These are phyloP conservation scores for Dexiosoma caninum DNA, from an alignment of 2,888 invertebrate genomes.

Conservation along the genomic window DNA sequence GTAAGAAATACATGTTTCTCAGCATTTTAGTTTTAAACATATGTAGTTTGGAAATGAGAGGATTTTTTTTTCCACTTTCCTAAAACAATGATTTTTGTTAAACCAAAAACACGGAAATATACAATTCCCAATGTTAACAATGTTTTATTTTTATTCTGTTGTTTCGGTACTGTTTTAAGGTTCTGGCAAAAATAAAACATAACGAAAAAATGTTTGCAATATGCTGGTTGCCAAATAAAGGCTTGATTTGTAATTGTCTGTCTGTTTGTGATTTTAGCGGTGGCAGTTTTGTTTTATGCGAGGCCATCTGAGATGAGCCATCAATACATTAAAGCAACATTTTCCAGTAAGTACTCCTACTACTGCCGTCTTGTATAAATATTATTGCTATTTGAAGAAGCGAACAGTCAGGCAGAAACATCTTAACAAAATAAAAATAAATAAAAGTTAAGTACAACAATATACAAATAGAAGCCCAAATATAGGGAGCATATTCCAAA, in stretches of 20 bases:
- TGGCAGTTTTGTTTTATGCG: slow-evolving; percentile 52
- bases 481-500: slow-evolving; percentile 7
- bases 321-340: slow-evolving; percentile 49
- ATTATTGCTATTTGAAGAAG: slow-evolving; percentile 42
- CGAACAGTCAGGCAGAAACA: not conserved
- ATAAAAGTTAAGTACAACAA: no score
- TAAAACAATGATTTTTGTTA: slow-evolving; percentile 43
- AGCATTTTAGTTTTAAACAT: slow-evolving; percentile 24
- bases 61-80: slow-evolving; percentile 6
- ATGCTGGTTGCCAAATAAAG: slow-evolving; percentile 40
- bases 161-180: slow-evolving; percentile 19
- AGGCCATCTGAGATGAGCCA: slow-evolving; percentile 57
- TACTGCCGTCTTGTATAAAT: slow-evolving; percentile 15
- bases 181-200: slow-evolving; percentile 33
- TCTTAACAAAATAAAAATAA: not conserved
- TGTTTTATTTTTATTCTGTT: not conserved
- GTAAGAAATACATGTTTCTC: slow-evolving; percentile 43
- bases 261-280: slow-evolving; percentile 28
- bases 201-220: slow-evolving; percentile 27
- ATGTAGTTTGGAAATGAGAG: slow-evolving; percentile 35
- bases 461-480: slow-evolving; percentile 26
- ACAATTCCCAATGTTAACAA: slow-evolving; percentile 24
- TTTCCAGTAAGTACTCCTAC: not conserved
- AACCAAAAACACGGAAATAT: slow-evolving; percentile 21
- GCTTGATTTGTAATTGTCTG: not conserved